Evolutionary conservation across 2,113 vertebrate species (phyloP).

Genomic region (Sciurus niger): DNA sequence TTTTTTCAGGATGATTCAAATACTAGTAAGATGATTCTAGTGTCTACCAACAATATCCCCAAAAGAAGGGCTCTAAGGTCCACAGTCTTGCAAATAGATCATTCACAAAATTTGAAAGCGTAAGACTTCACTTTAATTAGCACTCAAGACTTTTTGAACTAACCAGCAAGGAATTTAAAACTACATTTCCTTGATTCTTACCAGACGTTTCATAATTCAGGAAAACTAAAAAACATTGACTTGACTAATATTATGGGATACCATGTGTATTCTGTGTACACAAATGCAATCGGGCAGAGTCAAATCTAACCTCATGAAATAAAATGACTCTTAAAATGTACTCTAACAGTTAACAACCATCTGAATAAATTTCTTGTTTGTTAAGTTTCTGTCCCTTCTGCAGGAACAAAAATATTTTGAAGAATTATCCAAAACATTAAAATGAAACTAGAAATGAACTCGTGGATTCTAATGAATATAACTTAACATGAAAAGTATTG

Average conservation of each 20-base stretch:
- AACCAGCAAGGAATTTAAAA: slow-evolving; percentile 16
- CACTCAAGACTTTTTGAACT: background rate
- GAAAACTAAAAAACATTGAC: background rate
- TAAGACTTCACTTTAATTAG: background rate
- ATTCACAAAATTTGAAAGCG: slow-evolving; percentile 20
- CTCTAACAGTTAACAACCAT: slow-evolving; percentile 25
- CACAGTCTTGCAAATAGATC: background rate
- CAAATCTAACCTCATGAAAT: slow-evolving; percentile 25
- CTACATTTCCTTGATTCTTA: slow-evolving; percentile 4
- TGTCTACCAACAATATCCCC: background rate
- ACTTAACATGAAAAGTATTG: background rate
- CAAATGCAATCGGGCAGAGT: background rate
- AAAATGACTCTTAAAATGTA: slow-evolving; percentile 19
- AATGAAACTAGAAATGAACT: slow-evolving; percentile 41
- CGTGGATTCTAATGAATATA: slow-evolving; percentile 16
- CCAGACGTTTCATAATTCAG: background rate
- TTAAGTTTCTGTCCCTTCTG: background rate
- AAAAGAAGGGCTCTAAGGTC: background rate
- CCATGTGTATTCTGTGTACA: background rate
- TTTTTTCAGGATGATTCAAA: slow-evolving; percentile 34
- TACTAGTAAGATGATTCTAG: slow-evolving; percentile 15
- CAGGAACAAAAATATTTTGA: background rate
- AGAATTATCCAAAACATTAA: slow-evolving; percentile 18
- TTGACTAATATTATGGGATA: background rate
- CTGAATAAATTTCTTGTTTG: background rate